Evolutionary conservation across 2,113 vertebrate species (phyloP), one percentile per base, ranked within the genome.

Genomic region (Burhinus oedicnemus): DNA sequence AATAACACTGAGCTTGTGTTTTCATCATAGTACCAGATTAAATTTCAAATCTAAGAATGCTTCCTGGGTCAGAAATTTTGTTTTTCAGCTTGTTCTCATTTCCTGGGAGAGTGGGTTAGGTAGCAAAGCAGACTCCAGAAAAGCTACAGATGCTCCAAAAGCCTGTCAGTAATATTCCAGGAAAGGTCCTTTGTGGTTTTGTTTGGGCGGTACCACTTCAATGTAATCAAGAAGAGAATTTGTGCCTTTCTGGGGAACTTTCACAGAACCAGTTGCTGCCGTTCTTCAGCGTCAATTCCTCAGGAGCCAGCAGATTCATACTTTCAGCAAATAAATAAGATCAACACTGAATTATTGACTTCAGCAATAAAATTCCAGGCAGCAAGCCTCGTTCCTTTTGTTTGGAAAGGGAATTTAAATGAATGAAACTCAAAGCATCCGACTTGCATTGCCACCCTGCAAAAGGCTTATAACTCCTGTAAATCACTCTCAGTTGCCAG

Each of bases 31-130:
- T n/a, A 32, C 19, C 30, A 69, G 82, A 62, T 87, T 65, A 85
- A 90, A 87, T 93, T 76, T 96, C 34, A 90, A 83, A 87, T 36
- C 34, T 76, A 20, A 89, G 15, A 89, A 47, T 71, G 18, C 7
- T 85, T 58, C 44, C 60, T 58, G 30, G 21, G 62, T 61, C 44
- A 85, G 61, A 75, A 69, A 79, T 94, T 71, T 68, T 68, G 16
- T 5, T 76, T 83, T 90, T 75, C 71, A 81, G 2, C 36, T 78
- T 69, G n/a, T 87, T 89, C 27, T 84, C 12, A 16, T 92, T 87
- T 87, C 44, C 81, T 79, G 49, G n/a, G 44, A 78, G 57, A 87
- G 8, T 5, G 52, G 30, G 9, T 47, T 44, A 89, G 12, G 44
- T 23, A 76, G 44, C 40, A 92, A 75, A 89, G 21, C 12, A 79